Percentiles rank a stretch among this genome's conserved stretches.
Conservation (phyloP, 2,113 vertebrate genomes). For the Cervus canadensis region DNA sequence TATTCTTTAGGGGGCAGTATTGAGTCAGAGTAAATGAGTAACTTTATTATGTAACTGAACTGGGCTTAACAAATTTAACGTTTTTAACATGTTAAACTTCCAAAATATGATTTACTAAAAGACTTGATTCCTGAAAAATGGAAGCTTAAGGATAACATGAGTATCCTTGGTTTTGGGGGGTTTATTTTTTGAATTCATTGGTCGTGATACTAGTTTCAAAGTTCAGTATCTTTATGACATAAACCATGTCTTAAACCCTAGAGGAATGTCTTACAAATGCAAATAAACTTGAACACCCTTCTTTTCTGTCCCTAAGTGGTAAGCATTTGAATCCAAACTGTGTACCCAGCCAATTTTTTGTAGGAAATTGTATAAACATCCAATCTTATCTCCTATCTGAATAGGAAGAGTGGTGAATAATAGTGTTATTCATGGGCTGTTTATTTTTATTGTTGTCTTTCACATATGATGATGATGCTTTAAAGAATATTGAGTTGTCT, state of each 20-base stretch:
- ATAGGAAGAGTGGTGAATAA: background rate
- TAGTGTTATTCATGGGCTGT: background rate
- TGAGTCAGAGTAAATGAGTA: conserved; percentile 56
- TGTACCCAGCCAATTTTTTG: background rate
- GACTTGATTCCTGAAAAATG: background rate
- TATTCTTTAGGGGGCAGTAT: conserved; percentile 53
- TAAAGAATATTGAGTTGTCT: background rate
- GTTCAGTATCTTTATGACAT: background rate
- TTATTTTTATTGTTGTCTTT: background rate
- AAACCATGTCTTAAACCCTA: background rate
- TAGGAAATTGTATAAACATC: background rate
- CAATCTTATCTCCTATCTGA: background rate
- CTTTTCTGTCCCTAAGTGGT: background rate
- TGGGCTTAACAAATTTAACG: background rate
- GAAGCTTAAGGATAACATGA: background rate
- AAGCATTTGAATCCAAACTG: background rate
- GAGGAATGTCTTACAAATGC: background rate
- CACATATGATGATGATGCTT: background rate
- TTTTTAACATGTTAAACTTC: background rate
- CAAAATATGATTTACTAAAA: conserved; percentile 22
- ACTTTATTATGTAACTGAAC: conserved; percentile 55
- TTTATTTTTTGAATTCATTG: background rate
- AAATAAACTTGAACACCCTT: background rate
- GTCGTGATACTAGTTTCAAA: background rate
- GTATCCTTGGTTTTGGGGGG: background rate